Evolutionary conservation across 2,113 vertebrate species (phyloP).

Genomic region (Crotalus horridus): DNA sequence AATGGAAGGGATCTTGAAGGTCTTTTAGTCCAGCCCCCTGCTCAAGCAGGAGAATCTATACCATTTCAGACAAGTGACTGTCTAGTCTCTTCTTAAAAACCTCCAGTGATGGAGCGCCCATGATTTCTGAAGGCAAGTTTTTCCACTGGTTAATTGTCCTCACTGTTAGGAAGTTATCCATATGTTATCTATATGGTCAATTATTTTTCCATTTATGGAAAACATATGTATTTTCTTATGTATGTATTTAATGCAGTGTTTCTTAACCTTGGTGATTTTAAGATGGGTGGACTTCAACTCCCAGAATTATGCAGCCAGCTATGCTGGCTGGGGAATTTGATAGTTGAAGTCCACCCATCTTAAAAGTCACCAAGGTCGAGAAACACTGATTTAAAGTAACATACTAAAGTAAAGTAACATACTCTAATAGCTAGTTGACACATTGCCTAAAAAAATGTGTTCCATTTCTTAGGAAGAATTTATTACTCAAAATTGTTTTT

Average conservation of each 20-base stretch:
- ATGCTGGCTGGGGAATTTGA: background rate
- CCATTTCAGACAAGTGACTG: too few relatives aligned
- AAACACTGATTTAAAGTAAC: background rate
- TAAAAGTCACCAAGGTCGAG: background rate
- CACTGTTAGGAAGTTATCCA: too few relatives aligned
- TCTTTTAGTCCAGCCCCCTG: too few relatives aligned
- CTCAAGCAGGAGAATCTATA: too few relatives aligned
- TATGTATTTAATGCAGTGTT: background rate
- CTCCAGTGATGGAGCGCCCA: too few relatives aligned
- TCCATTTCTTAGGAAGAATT: background rate
- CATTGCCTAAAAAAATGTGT: background rate
- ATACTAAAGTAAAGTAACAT: background rate
- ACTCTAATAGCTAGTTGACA: background rate
- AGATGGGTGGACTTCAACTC: too few relatives aligned
- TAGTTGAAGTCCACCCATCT: background rate
- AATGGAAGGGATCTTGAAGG: too few relatives aligned
- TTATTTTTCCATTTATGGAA: background rate
- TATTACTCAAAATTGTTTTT: background rate
- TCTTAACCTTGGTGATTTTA: background rate
- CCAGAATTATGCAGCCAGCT: too few relatives aligned
- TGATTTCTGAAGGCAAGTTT: too few relatives aligned
- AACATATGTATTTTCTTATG: background rate
- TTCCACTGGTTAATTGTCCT: too few relatives aligned
- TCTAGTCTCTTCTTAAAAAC: too few relatives aligned
- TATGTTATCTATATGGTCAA: too few relatives aligned